phyloP scores from a whole-genome alignment of 2,888 invertebrate species.

The Alsophila aescularia region DNA sequence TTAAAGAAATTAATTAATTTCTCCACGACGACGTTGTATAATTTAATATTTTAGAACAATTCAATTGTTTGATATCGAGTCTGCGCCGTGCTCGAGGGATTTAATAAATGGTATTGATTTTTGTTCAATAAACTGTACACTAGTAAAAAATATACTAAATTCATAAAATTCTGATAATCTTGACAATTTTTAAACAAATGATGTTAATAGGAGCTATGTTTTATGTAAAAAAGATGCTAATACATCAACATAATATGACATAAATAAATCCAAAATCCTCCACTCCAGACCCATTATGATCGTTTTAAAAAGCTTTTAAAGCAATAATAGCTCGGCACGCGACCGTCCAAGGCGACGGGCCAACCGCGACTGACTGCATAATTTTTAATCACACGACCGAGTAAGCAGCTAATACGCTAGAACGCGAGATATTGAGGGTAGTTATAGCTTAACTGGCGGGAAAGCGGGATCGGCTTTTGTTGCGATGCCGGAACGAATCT shows the following conservation, averaged over 20 bases:
- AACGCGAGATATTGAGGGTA: constrained; percentile 69
- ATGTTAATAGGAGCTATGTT: no score
- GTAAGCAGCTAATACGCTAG: constrained; percentile 81
- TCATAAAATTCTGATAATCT: no score
- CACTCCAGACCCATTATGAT: constrained; percentile 49
- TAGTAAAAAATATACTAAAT: no score
- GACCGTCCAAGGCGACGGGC: constrained; percentile 55
- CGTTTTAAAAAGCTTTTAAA: constrained; percentile 73
- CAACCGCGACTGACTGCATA: constrained; percentile 68
- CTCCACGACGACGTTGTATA: no score
- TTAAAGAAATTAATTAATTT: no score
- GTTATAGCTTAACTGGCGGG: constrained; percentile 61
- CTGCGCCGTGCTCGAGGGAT: no score
- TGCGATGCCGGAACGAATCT: constrained; percentile 55
- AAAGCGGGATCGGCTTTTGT: constrained; percentile 57
- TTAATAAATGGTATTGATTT: no score
- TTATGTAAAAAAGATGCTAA: no score
- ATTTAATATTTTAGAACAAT: no score
- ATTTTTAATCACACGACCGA: constrained; percentile 84
- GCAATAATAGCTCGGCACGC: constrained; percentile 63
- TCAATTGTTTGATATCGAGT: no score
- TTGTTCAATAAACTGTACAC: no score
- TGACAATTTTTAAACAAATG: no score
- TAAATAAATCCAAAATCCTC: constrained; percentile 25
- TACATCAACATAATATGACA: constrained; percentile 16